phyloP scores from a whole-genome alignment of 2,797 vertebrate genomes.

The Ctenopoma multispine region DNA sequence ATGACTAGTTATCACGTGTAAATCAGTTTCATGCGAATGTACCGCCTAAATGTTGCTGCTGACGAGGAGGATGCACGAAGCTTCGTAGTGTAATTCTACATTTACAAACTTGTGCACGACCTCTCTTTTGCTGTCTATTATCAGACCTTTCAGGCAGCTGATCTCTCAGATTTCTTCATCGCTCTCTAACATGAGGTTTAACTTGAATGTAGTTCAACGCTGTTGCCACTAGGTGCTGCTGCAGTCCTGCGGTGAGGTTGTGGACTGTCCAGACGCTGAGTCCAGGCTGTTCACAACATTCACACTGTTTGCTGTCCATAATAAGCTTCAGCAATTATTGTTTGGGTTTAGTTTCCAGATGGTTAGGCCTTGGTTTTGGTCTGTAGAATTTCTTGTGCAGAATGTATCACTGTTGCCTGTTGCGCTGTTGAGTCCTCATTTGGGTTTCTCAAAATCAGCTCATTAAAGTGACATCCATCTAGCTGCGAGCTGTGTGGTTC shows the following conservation, averaged over 20 bases:
- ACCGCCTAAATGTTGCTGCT: background rate
- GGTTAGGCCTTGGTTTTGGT: background rate
- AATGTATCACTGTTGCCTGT: background rate
- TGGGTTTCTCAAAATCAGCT: constrained; percentile 8
- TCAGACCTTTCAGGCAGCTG: background rate
- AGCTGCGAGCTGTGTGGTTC: constrained; percentile 10
- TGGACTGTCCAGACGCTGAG: background rate
- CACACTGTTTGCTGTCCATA: background rate
- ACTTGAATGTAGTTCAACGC: constrained; percentile 35
- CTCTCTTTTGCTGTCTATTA: constrained; percentile 33
- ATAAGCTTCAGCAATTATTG: background rate
- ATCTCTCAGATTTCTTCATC: background rate
- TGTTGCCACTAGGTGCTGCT: constrained; percentile 70
- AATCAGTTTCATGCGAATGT: background rate
- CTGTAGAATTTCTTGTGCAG: background rate
- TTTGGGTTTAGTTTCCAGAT: background rate
- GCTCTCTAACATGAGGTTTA: background rate
- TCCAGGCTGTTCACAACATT: background rate
- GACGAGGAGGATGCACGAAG: constrained; percentile 21
- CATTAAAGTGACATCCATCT: background rate
- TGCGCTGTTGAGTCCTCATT: background rate
- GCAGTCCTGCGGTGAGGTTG: background rate
- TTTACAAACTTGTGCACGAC: constrained; percentile 7
- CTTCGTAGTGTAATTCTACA: constrained; percentile 28
- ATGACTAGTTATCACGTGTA: background rate